phyloP scores from a whole-genome alignment of 2,113 vertebrate species.

The Centropus unirufus region DNA sequence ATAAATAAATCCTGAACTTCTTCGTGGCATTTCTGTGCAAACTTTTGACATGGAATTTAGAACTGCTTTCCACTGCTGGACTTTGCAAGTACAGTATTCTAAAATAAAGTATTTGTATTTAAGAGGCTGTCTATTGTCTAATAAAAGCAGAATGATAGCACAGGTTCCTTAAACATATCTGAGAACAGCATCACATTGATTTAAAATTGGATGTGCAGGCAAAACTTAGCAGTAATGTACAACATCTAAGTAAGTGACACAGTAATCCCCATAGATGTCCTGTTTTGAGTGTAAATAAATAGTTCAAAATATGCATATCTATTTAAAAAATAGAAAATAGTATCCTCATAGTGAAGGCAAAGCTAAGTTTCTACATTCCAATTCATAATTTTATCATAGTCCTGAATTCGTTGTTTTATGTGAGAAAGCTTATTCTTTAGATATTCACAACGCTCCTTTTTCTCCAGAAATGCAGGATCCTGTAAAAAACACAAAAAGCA shows the following conservation, averaged over 20 bases:
- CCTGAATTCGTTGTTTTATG: slow-evolving; percentile 94
- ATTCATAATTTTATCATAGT: slow-evolving; percentile 92
- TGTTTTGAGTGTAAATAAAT: slow-evolving; percentile 70
- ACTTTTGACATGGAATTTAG: background rate
- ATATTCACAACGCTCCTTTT: slow-evolving; percentile 94
- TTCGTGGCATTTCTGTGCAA: background rate
- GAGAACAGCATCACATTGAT: background rate
- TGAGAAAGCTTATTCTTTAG: slow-evolving; percentile 95
- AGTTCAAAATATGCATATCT: background rate
- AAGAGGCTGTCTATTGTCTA: background rate
- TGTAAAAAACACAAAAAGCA: slow-evolving; percentile 56
- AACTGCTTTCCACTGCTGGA: background rate
- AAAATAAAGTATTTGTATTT: background rate
- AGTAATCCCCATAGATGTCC: slow-evolving; percentile 3
- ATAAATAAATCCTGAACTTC: background rate
- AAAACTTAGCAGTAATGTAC: background rate
- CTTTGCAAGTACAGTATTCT: background rate
- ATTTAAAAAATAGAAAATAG: slow-evolving; percentile 12
- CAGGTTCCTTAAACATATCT: background rate
- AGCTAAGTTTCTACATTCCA: slow-evolving; percentile 84
- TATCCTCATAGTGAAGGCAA: background rate
- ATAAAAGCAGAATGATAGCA: background rate
- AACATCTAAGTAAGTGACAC: background rate
- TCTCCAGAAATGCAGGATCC: slow-evolving; percentile 93
- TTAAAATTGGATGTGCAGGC: background rate